Percentiles rank a stretch among this genome's conserved stretches.
Evolutionary conservation across 2,113 vertebrate genomes (phyloP).

Genomic region (Irena cyanogastra): DNA sequence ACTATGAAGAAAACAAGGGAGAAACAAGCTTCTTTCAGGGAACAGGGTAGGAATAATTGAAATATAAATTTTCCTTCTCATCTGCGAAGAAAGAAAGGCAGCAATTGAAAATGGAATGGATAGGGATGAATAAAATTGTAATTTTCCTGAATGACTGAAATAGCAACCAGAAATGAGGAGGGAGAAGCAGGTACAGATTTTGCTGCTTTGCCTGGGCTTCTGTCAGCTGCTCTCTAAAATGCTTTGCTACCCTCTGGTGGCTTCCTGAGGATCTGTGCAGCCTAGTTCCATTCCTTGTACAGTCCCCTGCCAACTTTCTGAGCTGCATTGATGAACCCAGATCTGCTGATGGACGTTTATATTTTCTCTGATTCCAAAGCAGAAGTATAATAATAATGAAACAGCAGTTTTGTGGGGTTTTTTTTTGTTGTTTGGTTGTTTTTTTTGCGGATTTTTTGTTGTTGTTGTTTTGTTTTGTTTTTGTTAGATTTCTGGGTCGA

Average conservation of each 20-base stretch:
- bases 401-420: background rate
- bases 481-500: background rate
- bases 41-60: background rate
- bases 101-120: background rate
- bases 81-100: background rate
- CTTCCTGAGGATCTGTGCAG: background rate
- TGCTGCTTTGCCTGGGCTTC: background rate
- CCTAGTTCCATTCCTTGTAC: background rate
- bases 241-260: constrained; percentile 76
- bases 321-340: background rate
- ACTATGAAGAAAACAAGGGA: background rate
- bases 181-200: background rate
- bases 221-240: background rate
- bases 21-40: background rate
- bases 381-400: background rate
- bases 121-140: background rate
- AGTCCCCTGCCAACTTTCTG: background rate
- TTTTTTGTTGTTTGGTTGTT: no score
- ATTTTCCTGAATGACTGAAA: background rate
- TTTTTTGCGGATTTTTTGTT: no score
- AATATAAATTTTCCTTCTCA: background rate
- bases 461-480: no score
- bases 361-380: background rate
- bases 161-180: background rate
- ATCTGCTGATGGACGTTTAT: background rate